phyloP scores from a whole-genome alignment of 1,140 invertebrate genomes.

The Tetramorium simillimum region DNA sequence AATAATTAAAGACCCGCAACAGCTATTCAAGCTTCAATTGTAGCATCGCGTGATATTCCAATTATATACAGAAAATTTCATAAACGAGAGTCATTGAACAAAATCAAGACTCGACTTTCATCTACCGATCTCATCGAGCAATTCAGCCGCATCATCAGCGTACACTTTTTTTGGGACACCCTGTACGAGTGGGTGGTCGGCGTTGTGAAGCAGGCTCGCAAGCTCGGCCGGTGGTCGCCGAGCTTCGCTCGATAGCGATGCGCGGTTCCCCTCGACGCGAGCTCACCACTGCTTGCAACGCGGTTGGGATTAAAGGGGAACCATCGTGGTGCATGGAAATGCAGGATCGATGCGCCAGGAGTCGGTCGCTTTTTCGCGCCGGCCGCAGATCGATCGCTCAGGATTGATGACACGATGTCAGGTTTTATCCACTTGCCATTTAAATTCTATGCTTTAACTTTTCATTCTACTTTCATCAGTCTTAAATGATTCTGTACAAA shows the following conservation, averaged over 20 bases:
- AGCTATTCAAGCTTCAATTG: not conserved
- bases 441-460: conserved; percentile 12
- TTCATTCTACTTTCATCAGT: not conserved
- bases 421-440: conserved; percentile 32
- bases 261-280: conserved; percentile 81
- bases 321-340: conserved; percentile 71
- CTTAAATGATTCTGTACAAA: not conserved
- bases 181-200: conserved; percentile 56
- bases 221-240: conserved; percentile 77
- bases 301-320: conserved; percentile 82
- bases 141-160: not conserved
- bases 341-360: conserved; percentile 70
- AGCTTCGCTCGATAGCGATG: conserved; percentile 83
- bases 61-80: not conserved
- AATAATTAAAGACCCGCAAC: not conserved
- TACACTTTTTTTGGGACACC: conserved; percentile 35
- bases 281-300: conserved; percentile 81
- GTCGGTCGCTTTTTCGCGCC: conserved; percentile 66
- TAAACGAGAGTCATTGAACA: not conserved
- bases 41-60: not conserved
- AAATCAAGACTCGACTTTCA: not conserved
- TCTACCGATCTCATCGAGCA: not conserved
- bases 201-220: conserved; percentile 65
- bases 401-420: conserved; percentile 68
- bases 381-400: conserved; percentile 65